Evolutionary conservation across 2,888 invertebrate genomes (phyloP), one percentile per base, ranked within the genome.

Genomic region (Rhimphoctona megacephalus): DNA sequence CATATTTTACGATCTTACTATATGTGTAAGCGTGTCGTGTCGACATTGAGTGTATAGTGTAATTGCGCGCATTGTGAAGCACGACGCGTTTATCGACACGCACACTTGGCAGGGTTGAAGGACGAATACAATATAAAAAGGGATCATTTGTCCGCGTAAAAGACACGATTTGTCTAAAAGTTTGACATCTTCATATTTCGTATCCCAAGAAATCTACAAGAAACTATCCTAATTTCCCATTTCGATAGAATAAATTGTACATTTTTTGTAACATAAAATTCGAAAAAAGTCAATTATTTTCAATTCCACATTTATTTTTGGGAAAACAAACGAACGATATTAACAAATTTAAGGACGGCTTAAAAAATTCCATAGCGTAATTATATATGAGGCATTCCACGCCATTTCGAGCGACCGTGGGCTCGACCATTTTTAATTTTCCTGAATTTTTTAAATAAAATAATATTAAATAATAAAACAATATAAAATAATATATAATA

Each of bases 1-100:
- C 52, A 54, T 67, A 78, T 78, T 78, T 77, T 69, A 78, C 52
- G 67, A 67, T 67, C 67, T 46, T 25, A 14, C 33, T 77, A 43
- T 54, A 36, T 54, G 33, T 72, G 46, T 19, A 57, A 57, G 25
- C 57, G 33, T 66, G 66, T 66, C 25, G 72, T 25, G 33, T 72
- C 30, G 25, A 52, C 72, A 72, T 49, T 52, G 72, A 33, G 70
- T 72, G 72, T 25, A 30, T 4, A 72, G 33, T 73, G 22, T 73
- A 54, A 73, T 73, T 73, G 52, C 52, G 17, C 52, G 46, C 70
- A 54, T 54, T 36, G 54, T 33, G 17, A 36, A 54, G 73, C 52
- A 72, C 72, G 52, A 33, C 72, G 30, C 54, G 73, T 54, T 73
- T 73, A 73, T 52, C 54, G n/a, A 54, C 73, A 73, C 54, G 73